Evolutionary conservation across 1,140 invertebrate genomes (phyloP).

Genomic region (Pectinophora gossypiella): DNA sequence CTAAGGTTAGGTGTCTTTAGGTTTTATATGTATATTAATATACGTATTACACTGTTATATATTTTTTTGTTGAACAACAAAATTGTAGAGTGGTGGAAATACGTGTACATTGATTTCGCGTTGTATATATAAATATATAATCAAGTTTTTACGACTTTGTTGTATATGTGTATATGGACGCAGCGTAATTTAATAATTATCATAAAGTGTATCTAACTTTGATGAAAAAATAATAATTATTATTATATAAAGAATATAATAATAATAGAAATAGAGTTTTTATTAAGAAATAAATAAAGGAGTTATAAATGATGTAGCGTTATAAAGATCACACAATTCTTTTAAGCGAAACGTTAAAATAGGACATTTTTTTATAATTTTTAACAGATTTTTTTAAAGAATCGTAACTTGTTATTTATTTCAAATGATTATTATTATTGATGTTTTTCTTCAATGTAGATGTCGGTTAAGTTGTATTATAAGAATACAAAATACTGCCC

Average conservation of each 20-base stretch:
- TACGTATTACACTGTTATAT: conserved; percentile 31
- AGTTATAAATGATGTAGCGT: conserved; percentile 60
- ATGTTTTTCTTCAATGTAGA: conserved; percentile 64
- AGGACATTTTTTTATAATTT: conserved; percentile 63
- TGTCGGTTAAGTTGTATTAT: conserved; percentile 66
- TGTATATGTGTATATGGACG: conserved; percentile 36
- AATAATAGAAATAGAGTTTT: conserved; percentile 74
- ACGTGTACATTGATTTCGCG: conserved; percentile 27
- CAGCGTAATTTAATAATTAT: conserved; percentile 48
- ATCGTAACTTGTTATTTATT: conserved; percentile 74
- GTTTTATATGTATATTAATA: conserved; percentile 38
- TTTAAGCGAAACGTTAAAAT: conserved; percentile 52
- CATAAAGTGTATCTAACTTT: conserved; percentile 66
- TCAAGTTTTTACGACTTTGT: conserved; percentile 24
- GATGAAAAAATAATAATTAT: conserved; percentile 65
- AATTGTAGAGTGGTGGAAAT: conserved; percentile 37
- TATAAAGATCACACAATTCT: conserved; percentile 56
- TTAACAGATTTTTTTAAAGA: conserved; percentile 67
- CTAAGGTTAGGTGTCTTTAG: conserved; percentile 44
- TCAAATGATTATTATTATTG: conserved; percentile 74
- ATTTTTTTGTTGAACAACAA: conserved; percentile 28
- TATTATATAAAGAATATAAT: conserved; percentile 71
- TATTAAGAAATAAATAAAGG: conserved; percentile 70
- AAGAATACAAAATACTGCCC: conserved; percentile 65
- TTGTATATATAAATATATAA: conserved; percentile 37